These are phyloP conservation scores for Andrena flavipes DNA, from an alignment of 2,888 invertebrate species.

Conservation along the genomic window DNA sequence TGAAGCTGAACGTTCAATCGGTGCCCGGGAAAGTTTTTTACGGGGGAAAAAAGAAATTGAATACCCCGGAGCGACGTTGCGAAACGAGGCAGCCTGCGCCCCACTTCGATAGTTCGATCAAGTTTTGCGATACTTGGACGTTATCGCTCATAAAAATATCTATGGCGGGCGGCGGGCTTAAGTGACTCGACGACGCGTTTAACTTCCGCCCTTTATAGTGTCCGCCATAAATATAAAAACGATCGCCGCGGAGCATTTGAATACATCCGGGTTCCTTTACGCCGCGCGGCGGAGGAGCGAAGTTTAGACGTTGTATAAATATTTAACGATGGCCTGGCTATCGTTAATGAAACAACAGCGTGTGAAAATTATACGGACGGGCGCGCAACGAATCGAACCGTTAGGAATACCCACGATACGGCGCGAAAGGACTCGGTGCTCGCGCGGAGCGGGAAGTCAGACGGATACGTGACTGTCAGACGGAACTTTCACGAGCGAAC, in stretches of 20 bases:
- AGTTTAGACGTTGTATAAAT: slow-evolving; percentile 14
- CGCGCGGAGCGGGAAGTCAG: background rate
- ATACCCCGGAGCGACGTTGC: background rate
- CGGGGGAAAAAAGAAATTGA: slow-evolving; percentile 4
- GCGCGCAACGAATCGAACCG: background rate
- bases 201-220: slow-evolving; percentile 33
- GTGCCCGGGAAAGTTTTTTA: background rate
- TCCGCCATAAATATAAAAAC: slow-evolving; percentile 31
- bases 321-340: slow-evolving; percentile 3
- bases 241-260: slow-evolving; percentile 38
- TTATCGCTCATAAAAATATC: slow-evolving; percentile 49
- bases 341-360: slow-evolving; percentile 1
- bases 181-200: slow-evolving; percentile 40
- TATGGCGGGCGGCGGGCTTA: slow-evolving; percentile 14
- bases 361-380: background rate
- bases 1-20: slow-evolving; percentile 11
- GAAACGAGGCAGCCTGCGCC: background rate
- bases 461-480: background rate
- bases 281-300: background rate
- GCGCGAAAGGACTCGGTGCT: background rate
- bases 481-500: slow-evolving; percentile 7
- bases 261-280: slow-evolving; percentile 14
- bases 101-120: slow-evolving; percentile 37
- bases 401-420: background rate
- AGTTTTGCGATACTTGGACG: slow-evolving; percentile 26